These are phyloP conservation scores for Asbolus verrucosus DNA, from an alignment of 1,140 invertebrate genomes.

Conservation along the genomic window DNA sequence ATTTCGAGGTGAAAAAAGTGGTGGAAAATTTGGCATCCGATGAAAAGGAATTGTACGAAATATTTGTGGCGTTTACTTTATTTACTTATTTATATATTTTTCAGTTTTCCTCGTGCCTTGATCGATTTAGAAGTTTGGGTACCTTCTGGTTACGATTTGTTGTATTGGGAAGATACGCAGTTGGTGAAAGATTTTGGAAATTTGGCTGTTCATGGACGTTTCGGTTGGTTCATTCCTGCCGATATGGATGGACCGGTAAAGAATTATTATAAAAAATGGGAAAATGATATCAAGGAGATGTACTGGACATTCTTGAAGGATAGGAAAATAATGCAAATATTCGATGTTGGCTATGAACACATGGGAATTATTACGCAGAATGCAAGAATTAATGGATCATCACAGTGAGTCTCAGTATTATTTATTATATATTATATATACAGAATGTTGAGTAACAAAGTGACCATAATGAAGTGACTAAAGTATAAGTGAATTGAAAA, in stretches of 20 bases:
- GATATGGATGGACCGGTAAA: conserved; percentile 60
- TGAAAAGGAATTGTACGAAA: conserved; percentile 9
- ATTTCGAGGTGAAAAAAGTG: conserved; percentile 62
- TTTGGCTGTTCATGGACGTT: conserved; percentile 73
- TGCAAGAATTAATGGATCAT: conserved; percentile 25
- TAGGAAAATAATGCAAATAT: conserved; percentile 63
- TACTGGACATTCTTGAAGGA: conserved; percentile 69
- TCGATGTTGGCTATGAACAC: conserved; percentile 63
- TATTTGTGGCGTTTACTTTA: conserved; percentile 36
- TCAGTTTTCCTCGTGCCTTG: conserved; percentile 70
- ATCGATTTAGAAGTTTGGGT: conserved; percentile 81
- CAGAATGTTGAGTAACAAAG: too few relatives aligned
- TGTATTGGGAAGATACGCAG: conserved; percentile 62
- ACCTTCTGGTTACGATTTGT: conserved; percentile 70
- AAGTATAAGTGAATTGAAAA: too few relatives aligned
- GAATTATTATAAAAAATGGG: conserved; percentile 49
- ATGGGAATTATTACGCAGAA: neutral
- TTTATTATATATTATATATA: too few relatives aligned
- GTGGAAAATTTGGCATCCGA: conserved; percentile 45
- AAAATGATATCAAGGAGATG: conserved; percentile 53
- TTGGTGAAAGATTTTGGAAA: conserved; percentile 72
- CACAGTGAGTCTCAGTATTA: conserved; percentile 51
- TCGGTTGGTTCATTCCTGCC: conserved; percentile 79
- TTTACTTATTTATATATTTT: too few relatives aligned
- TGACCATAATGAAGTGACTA: too few relatives aligned